Base-by-base conservation (phyloP, 2,797 vertebrate genomes). In the Danio albolineatus region DNA sequence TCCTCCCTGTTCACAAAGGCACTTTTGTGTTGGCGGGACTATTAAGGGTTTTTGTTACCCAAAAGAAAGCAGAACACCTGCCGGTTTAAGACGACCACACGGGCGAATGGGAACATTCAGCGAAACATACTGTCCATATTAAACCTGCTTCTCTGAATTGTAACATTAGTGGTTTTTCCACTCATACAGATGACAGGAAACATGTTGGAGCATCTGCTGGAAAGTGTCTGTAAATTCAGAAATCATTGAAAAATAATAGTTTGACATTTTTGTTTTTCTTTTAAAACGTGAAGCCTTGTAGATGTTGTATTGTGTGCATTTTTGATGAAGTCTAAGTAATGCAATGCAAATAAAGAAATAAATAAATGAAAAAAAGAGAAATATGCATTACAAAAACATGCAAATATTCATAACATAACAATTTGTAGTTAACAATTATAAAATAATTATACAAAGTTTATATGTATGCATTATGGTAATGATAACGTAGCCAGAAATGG, bases 1-100 rank as follows among this genome's bases (percentile, higher is more conserved):
- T n/a, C 28, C 44, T 28, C 19, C 7, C 14, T n/a, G 21, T 77
- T 48, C 74, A 78, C 80, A 78, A 78, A 82, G 67, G 17, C 60
- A 71, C 80, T 78, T 59, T 82, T 82, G 80, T 82, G 41, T 43
- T 51, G 80, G 65, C 51, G 4, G 19, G 28, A 38, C 57, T n/a
- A 60, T 57, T 62, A 53, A 65, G 43, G 69, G 53, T 71, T 77
- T 64, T 56, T 61, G 57, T 64, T 81, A 59, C 80, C 75, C 60
- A 53, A 49, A 44, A 65, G 51, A 59, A 78, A 72, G 61, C 69
- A 57, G 69, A 73, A 72, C 80, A 82, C 80, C 80, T 78, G 67
- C 74, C 56, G 59, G 43, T 78, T 78, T 65, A 59, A 66, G 73
- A 54, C 39, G 64, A 75, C 72, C 57, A 54, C 60, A 76, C 17